Base-by-base conservation (phyloP, 2,113 vertebrate genomes). In the Phrynosoma blainvillii region DNA sequence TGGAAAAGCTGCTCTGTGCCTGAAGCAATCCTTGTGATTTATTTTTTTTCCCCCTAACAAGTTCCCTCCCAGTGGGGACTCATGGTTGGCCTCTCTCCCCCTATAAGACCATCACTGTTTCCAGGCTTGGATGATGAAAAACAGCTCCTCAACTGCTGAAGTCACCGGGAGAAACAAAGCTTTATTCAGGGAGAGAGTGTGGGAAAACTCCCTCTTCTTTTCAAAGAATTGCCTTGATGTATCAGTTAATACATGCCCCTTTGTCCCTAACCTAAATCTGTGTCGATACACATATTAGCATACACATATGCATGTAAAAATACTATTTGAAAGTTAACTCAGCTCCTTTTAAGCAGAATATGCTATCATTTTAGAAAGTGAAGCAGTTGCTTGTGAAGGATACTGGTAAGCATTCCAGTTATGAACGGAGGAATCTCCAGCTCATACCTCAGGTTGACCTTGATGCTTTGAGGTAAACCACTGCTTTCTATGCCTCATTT, bases 21-120 rank as follows among this genome's bases (percentile, higher is more conserved):
- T 66, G 62, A 36, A 77, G 59, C 73, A 77, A 52, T 83, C 71
- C 73, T 83, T 83, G 80, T 83, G 79, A 83, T 36, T 77, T 87
- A 4, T 56, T 20, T 70, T 81, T 81, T 62, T 18, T 2, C 59
- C 23, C n/a, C n/a, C 32, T 32, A 81, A 62, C 32, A 71, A 59
- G 76, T 16, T n/a, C 30, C 79, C 9, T 77, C 21, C 42, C 8
- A 7, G 54, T 83, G 59, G 62, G 52, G 40, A 40, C 16, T 86
- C 54, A n/a, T 65, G 20, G 25, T 79, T 82, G 16, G 78, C 80
- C 71, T 80, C 59, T 76, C 20, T 65, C 71, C 21, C 13, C 23
- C 52, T 21, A 65, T 59, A 83, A 88, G 71, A 36, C 73, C 42
- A 21, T 68, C 40, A 12, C 79, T 82, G 40, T 82, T 77, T 77